Percentiles rank a stretch among this genome's conserved stretches.
Evolutionary conservation across 2,113 vertebrate species (phyloP).

Genomic region (Thamnaconus septentrionalis): DNA sequence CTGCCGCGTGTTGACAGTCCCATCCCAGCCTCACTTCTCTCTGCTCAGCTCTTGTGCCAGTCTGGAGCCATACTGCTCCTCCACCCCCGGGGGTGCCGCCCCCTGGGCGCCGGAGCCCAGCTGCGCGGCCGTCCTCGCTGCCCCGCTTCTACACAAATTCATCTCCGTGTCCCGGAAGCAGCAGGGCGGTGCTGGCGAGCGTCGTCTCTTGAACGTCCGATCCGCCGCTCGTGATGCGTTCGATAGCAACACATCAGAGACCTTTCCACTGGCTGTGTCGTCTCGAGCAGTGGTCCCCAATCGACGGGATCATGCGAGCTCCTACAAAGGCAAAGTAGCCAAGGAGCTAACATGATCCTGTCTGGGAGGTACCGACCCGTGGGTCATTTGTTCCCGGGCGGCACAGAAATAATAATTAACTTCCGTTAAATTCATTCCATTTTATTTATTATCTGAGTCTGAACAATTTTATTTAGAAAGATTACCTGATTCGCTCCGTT

Average conservation of each 20-base stretch:
- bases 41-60: conserved; percentile 1
- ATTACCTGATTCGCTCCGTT: no score
- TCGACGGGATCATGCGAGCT: no score
- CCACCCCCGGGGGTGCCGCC: conserved; percentile 17
- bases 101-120: conserved; percentile 31
- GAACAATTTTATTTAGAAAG: no score
- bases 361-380: no score
- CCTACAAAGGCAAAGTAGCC: no score
- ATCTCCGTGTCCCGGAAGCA: background rate
- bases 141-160: conserved; percentile 24
- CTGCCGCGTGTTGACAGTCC: conserved; percentile 8
- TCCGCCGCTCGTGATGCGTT: conserved; percentile 35
- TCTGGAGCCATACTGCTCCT: conserved; percentile 14
- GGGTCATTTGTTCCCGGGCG: no score
- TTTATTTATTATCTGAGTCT: no score
- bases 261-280: conserved; percentile 54
- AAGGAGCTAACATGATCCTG: no score
- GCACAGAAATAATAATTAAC: no score
- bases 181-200: conserved; percentile 1
- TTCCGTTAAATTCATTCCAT: no score
- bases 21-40: conserved; percentile 9
- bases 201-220: conserved; percentile 22
- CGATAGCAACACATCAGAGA: conserved; percentile 61
- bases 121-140: conserved; percentile 42
- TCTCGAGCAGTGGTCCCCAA: no score